Conservation (phyloP, 2,113 vertebrate genomes). For the Smithornis capensis region DNA sequence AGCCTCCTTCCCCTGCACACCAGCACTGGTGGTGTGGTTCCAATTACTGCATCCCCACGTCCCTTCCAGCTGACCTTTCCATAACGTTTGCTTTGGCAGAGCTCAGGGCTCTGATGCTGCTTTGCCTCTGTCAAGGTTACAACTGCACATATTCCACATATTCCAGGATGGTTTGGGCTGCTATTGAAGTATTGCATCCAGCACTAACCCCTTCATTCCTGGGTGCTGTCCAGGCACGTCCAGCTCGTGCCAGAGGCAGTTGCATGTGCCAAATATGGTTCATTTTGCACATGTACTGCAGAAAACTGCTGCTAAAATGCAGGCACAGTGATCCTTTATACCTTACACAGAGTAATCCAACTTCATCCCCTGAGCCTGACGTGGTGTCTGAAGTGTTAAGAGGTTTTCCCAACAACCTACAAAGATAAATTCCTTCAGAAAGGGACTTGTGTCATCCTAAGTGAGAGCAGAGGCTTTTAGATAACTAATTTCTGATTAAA, state of each 20-base stretch:
- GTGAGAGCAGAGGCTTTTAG: neutral
- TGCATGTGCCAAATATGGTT: neutral
- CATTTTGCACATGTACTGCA: neutral
- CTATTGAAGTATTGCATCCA: neutral
- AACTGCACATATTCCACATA: neutral
- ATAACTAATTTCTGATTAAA: neutral
- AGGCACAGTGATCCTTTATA: neutral
- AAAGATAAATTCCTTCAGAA: neutral
- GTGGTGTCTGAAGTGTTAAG: neutral
- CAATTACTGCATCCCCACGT: neutral
- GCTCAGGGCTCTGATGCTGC: neutral
- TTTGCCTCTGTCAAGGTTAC: conserved; percentile 38
- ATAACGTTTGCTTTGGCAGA: conserved; percentile 52
- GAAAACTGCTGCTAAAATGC: neutral
- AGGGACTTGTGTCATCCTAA: neutral
- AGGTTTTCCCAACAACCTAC: neutral
- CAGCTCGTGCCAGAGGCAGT: neutral
- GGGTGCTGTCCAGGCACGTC: neutral
- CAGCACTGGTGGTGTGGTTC: neutral
- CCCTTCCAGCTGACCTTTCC: conserved; percentile 41
- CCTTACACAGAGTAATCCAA: neutral
- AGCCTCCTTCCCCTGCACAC: neutral
- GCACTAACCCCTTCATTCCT: neutral
- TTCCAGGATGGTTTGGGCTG: neutral
- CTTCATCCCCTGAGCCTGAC: neutral